phyloP scores from a whole-genome alignment of 2,797 vertebrate genomes.

The Pseudomugil gertrudae region DNA sequence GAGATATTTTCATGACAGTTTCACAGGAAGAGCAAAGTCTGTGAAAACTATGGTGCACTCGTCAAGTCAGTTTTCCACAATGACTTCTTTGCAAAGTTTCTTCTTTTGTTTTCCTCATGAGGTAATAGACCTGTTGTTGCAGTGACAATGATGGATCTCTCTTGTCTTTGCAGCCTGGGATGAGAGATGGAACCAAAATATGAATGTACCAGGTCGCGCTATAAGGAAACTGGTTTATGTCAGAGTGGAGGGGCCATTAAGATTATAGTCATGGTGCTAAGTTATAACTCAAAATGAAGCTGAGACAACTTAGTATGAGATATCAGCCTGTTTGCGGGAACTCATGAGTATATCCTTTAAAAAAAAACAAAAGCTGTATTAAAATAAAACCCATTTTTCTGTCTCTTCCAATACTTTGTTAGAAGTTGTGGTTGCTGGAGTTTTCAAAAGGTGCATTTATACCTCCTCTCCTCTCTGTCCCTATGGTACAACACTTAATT shows the following conservation, averaged over 20 bases:
- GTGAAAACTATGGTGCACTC: slow-evolving; percentile 47
- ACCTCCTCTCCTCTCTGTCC: slow-evolving; percentile 38
- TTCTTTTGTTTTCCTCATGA: slow-evolving; percentile 73
- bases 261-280: slow-evolving; percentile 57
- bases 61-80: slow-evolving; percentile 61
- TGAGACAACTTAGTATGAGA: slow-evolving; percentile 44
- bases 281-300: slow-evolving; percentile 70
- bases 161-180: slow-evolving; percentile 57
- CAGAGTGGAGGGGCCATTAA: slow-evolving; percentile 53
- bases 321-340: slow-evolving; percentile 17
- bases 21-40: slow-evolving; percentile 33
- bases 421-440: slow-evolving; percentile 23
- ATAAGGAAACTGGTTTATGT: slow-evolving; percentile 58
- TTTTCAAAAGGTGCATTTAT: slow-evolving; percentile 51
- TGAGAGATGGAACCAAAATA: slow-evolving; percentile 66
- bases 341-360: slow-evolving; percentile 4
- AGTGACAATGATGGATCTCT: slow-evolving; percentile 84
- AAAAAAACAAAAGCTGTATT: slow-evolving; percentile 29
- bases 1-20: slow-evolving; percentile 44
- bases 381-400: slow-evolving; percentile 11
- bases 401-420: slow-evolving; percentile 20
- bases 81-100: slow-evolving; percentile 64
- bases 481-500: slow-evolving; percentile 71
- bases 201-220: slow-evolving; percentile 49
- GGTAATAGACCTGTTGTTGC: slow-evolving; percentile 83